Evolutionary conservation across 2,113 vertebrate species (phyloP).

Genomic region (Callipepla californica): DNA sequence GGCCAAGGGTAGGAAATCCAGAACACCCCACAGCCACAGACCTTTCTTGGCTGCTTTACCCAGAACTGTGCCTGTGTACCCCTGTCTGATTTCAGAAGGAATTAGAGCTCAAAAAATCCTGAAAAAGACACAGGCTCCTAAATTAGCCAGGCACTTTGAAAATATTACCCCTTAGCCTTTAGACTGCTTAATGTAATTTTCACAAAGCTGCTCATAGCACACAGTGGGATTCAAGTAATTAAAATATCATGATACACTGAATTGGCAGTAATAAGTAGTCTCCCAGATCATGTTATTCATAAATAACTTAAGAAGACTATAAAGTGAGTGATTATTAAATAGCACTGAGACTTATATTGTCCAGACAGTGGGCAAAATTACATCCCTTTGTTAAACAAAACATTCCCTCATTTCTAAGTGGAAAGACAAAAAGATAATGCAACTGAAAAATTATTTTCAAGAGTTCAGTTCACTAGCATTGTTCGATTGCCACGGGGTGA

Average conservation of each 20-base stretch:
- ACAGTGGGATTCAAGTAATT: conserved; percentile 34
- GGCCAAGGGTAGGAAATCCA: background rate
- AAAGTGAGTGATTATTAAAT: background rate
- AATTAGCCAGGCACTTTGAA: conserved; percentile 21
- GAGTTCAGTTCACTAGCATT: background rate
- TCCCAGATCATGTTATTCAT: conserved; percentile 26
- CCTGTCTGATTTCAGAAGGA: background rate
- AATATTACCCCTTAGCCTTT: conserved; percentile 20
- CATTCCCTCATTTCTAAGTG: background rate
- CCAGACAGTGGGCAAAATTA: background rate
- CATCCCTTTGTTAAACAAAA: background rate
- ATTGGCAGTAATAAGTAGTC: background rate
- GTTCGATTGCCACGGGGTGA: background rate
- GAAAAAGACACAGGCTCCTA: background rate
- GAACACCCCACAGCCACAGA: background rate
- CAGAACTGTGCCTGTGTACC: background rate
- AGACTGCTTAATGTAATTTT: conserved; percentile 27
- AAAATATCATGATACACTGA: background rate
- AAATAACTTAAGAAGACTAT: background rate
- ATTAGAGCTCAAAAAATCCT: background rate
- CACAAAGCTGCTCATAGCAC: conserved; percentile 37
- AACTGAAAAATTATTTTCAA: background rate
- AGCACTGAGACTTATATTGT: background rate
- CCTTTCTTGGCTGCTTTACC: background rate
- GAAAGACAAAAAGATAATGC: background rate